Evolutionary conservation across 2,113 vertebrate genomes (phyloP).

Genomic region (Ameiurus melas): DNA sequence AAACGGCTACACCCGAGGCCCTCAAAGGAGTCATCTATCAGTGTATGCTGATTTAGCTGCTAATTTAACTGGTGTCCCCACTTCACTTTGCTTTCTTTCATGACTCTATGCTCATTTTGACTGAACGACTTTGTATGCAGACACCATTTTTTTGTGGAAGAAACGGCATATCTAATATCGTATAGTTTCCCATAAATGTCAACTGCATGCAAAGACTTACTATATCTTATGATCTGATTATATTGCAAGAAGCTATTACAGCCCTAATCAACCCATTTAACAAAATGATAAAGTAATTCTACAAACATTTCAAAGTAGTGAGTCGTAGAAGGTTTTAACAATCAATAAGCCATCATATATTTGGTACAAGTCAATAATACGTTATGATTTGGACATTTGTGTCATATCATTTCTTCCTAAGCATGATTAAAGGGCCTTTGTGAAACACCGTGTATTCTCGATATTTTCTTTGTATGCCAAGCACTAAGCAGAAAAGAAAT

Average conservation of each 20-base stretch:
- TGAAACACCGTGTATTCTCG: neutral
- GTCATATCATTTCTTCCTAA: neutral
- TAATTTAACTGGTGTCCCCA: slow-evolving; percentile 46
- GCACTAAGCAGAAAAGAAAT: neutral
- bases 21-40: slow-evolving; percentile 43
- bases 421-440: neutral
- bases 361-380: neutral
- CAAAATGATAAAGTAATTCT: slow-evolving; percentile 15
- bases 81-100: slow-evolving; percentile 26
- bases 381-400: neutral
- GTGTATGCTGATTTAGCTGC: slow-evolving; percentile 48
- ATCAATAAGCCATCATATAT: neutral
- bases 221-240: slow-evolving; percentile 29
- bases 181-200: slow-evolving; percentile 20
- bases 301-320: slow-evolving; percentile 6
- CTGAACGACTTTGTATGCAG: slow-evolving; percentile 39
- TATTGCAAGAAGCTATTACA: neutral
- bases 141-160: neutral
- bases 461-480: neutral
- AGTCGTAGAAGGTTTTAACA: neutral
- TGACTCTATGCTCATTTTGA: slow-evolving; percentile 16
- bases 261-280: slow-evolving; percentile 14
- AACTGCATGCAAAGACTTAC: neutral
- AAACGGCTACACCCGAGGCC: slow-evolving; percentile 29
- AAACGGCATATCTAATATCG: neutral